Percentiles rank a stretch among this genome's conserved stretches.
These are phyloP conservation scores for Aplocera efformata DNA, from an alignment of 2,888 invertebrate genomes.

Conservation along the genomic window DNA sequence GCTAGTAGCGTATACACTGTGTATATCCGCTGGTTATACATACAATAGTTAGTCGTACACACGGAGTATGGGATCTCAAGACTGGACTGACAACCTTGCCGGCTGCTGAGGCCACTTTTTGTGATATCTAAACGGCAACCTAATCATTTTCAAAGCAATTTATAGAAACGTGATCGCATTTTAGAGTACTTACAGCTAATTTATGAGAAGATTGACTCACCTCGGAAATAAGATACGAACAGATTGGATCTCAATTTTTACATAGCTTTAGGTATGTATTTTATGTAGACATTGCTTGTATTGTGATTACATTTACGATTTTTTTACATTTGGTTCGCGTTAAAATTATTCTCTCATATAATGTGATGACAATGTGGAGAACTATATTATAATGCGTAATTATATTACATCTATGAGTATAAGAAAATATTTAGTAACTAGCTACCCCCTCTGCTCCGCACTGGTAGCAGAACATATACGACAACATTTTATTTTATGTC, in stretches of 20 bases:
- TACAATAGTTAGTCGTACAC: constrained; percentile 31
- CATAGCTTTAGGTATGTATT: no score
- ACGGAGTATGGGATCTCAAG: constrained; percentile 30
- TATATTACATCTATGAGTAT: no score
- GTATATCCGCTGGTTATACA: not conserved
- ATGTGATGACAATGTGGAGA: no score
- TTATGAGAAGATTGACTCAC: constrained; percentile 4
- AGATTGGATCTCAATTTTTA: constrained; percentile 1
- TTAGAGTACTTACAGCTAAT: constrained; percentile 12
- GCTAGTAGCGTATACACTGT: constrained; percentile 2
- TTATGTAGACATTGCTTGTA: no score
- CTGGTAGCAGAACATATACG: no score
- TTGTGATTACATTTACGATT: no score
- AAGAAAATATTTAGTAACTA: no score
- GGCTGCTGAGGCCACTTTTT: constrained; percentile 56
- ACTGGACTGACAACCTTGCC: constrained; percentile 62
- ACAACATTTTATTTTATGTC: no score
- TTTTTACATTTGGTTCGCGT: no score
- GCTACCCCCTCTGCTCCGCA: no score
- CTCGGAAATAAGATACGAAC: constrained; percentile 1
- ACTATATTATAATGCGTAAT: no score
- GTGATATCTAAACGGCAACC: constrained; percentile 39
- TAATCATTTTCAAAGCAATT: constrained; percentile 29
- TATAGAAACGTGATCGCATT: constrained; percentile 28
- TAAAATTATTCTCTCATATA: no score